A percentile compares a stretch with the other conserved stretches of the same genome.
phyloP scores from a whole-genome alignment of 2,113 vertebrate genomes.

The Gulo gulo region DNA sequence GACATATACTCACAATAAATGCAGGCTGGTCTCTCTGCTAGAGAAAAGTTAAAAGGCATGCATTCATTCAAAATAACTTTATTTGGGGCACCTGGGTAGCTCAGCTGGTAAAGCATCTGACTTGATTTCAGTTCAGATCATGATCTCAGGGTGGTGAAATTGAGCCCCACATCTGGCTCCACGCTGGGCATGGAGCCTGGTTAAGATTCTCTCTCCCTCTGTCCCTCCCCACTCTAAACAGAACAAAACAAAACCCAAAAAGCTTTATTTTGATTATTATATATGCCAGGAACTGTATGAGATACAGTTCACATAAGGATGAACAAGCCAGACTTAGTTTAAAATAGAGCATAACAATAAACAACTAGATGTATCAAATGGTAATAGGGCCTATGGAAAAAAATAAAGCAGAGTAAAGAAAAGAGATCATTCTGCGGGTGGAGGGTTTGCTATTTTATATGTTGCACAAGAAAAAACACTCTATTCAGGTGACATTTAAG shows the following conservation, averaged over 20 bases:
- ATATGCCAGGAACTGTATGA: not conserved
- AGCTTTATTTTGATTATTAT: not conserved
- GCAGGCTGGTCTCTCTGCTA: slow-evolving; percentile 10
- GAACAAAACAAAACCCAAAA: not conserved
- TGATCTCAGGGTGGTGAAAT: not conserved
- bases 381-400: not conserved
- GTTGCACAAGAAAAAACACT: not conserved
- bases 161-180: not conserved
- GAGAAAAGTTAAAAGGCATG: slow-evolving; percentile 18
- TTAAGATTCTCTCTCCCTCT: not conserved
- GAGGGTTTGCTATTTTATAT: not conserved
- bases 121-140: not conserved
- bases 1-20: not conserved
- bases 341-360: slow-evolving; percentile 11
- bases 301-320: not conserved
- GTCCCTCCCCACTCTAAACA: not conserved
- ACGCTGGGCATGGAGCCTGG: not conserved
- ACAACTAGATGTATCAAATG: not conserved
- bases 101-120: not conserved
- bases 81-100: not conserved
- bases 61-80: not conserved
- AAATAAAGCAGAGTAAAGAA: not conserved
- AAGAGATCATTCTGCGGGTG: not conserved
- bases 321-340: not conserved
- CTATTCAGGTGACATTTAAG: not conserved